Evolutionary conservation across 2,113 vertebrate species (phyloP).

Genomic region (Alectura lathami): DNA sequence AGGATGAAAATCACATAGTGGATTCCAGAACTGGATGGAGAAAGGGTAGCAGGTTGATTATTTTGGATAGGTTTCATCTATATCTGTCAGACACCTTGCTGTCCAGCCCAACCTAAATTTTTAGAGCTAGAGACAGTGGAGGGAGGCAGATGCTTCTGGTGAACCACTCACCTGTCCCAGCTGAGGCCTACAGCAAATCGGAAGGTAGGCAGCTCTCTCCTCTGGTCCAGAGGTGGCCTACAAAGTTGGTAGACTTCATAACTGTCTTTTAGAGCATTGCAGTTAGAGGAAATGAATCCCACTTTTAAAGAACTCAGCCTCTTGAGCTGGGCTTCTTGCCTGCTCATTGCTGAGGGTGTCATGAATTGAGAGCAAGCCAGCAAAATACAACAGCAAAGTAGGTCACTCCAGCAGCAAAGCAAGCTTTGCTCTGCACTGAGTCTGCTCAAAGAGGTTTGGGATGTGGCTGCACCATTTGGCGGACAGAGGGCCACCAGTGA

Average conservation of each 20-base stretch:
- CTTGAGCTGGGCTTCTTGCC: neutral
- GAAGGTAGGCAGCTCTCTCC: neutral
- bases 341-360: neutral
- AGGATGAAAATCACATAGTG: neutral
- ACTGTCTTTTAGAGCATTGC: neutral
- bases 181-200: neutral
- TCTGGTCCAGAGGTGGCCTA: neutral
- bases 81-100: neutral
- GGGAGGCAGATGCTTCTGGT: neutral
- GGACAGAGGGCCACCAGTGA: neutral
- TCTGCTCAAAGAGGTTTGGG: neutral
- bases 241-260: neutral
- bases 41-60: neutral
- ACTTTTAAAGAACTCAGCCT: neutral
- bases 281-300: neutral
- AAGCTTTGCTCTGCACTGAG: neutral
- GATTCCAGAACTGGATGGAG: neutral
- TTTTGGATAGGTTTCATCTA: neutral
- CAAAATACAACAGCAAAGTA: neutral
- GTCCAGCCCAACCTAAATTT: neutral
- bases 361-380: neutral
- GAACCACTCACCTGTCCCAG: neutral
- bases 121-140: neutral
- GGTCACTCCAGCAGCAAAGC: neutral
- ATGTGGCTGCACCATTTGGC: neutral